Conservation (phyloP, 2,113 vertebrate species). For the Elachura formosa region DNA sequence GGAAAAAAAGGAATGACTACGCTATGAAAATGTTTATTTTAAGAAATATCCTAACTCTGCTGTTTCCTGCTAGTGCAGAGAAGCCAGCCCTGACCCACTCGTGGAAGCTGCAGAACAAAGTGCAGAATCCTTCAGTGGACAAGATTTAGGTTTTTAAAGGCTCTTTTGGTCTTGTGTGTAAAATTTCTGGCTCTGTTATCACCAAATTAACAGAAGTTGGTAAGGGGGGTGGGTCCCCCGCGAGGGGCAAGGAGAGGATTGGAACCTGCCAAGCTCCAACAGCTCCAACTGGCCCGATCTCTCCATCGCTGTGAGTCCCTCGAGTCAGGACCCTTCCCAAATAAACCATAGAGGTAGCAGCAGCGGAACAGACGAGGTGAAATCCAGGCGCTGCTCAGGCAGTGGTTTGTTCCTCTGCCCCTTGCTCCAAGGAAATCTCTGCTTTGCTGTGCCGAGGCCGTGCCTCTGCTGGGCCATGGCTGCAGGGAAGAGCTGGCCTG, state of each 20-base stretch:
- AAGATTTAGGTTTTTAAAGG: neutral
- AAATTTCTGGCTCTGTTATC: neutral
- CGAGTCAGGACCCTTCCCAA: neutral
- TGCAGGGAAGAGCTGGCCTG: neutral
- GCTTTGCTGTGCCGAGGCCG: neutral
- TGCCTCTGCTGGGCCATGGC: neutral
- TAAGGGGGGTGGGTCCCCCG: rapidly evolving
- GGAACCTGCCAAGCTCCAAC: neutral
- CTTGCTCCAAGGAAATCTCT: neutral
- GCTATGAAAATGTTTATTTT: neutral
- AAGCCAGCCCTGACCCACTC: neutral
- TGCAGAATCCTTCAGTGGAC: neutral
- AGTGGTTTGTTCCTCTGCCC: neutral
- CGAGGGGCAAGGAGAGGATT: neutral
- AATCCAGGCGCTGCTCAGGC: rapidly evolving
- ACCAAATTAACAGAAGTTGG: rapidly evolving
- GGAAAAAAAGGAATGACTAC: neutral
- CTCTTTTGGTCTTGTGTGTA: neutral
- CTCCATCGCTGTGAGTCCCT: rapidly evolving
- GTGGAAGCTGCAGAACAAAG: neutral
- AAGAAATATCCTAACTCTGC: neutral
- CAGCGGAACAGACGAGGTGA: neutral
- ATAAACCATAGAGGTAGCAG: neutral
- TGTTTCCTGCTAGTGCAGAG: neutral
- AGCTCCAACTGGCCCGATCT: neutral